These are phyloP conservation scores for Panthera leo DNA, from an alignment of 2,113 vertebrate genomes.

Conservation along the genomic window DNA sequence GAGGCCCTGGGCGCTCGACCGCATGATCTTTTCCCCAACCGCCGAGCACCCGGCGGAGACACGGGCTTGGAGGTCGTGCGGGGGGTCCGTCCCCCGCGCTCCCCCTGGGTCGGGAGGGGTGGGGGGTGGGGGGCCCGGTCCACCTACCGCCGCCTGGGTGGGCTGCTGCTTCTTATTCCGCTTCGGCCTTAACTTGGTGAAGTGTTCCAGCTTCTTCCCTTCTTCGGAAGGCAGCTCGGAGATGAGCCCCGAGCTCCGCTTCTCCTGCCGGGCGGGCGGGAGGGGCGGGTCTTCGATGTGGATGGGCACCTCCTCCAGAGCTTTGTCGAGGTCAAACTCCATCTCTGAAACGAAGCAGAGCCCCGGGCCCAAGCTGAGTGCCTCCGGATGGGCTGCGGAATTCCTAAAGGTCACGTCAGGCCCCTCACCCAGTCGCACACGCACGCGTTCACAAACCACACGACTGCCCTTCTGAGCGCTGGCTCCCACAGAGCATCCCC, in stretches of 20 bases:
- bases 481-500: not conserved
- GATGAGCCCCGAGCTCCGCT: conserved; percentile 87
- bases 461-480: no score
- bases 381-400: not conserved
- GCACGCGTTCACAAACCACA: not conserved
- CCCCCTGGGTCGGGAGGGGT: no score
- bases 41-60: not conserved
- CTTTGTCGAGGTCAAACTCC: conserved; percentile 99
- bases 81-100: not conserved
- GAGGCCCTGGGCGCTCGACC: not conserved
- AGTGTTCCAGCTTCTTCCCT: conserved; percentile 95
- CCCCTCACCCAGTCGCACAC: not conserved
- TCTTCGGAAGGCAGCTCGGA: conserved; percentile 96
- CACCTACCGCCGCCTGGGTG: conserved; percentile 93
- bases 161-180: conserved; percentile 95
- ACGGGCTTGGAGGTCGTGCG: accelerated
- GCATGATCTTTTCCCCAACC: accelerated
- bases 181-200: conserved; percentile 95
- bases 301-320: conserved; percentile 94
- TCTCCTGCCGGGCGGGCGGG: conserved; percentile 85
- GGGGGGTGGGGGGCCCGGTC: not conserved
- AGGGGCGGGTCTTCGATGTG: conserved; percentile 90
- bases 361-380: not conserved
- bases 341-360: conserved; percentile 90
- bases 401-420: not conserved